A percentile compares a stretch with the other conserved stretches of the same genome.
Conservation (phyloP, 2,888 invertebrate genomes). For the Gryllus longicercus region DNA sequence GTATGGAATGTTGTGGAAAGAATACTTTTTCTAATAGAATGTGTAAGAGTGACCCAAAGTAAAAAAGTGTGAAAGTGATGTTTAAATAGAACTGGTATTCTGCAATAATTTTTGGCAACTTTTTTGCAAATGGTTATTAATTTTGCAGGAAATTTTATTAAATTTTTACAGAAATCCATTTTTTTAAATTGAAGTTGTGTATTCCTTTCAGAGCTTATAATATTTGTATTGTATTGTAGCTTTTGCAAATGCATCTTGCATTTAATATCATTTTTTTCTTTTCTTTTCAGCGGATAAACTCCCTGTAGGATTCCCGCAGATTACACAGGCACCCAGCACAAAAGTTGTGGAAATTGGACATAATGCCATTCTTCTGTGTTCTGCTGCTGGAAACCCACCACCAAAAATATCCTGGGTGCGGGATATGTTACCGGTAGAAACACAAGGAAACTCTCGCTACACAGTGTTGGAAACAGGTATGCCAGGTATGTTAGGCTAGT, state of each 20-base stretch:
- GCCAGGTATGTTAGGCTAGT: constrained; percentile 26
- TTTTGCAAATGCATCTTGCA: not conserved
- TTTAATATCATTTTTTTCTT: constrained; percentile 36
- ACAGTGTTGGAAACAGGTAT: constrained; percentile 56
- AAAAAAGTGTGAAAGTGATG: no score
- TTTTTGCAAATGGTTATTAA: constrained; percentile 20
- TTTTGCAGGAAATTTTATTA: not conserved
- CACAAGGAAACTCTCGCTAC: constrained; percentile 77
- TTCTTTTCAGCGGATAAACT: constrained; percentile 72
- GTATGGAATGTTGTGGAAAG: no score
- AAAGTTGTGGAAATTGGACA: constrained; percentile 96
- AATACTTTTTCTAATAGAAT: no score
- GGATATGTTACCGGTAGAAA: constrained; percentile 85
- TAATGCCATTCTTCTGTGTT: constrained; percentile 83
- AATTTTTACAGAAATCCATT: not conserved
- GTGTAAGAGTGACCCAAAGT: no score
- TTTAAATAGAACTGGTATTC: not conserved
- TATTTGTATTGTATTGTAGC: not conserved
- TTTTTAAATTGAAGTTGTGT: not conserved
- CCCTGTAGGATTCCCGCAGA: constrained; percentile 88
- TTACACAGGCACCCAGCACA: constrained; percentile 80
- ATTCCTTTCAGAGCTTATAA: not conserved
- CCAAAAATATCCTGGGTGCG: constrained; percentile 87
- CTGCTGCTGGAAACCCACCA: constrained; percentile 79
- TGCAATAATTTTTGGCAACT: not conserved